Base-by-base conservation (phyloP, 2,113 vertebrate species). In the Myodes glareolus region DNA sequence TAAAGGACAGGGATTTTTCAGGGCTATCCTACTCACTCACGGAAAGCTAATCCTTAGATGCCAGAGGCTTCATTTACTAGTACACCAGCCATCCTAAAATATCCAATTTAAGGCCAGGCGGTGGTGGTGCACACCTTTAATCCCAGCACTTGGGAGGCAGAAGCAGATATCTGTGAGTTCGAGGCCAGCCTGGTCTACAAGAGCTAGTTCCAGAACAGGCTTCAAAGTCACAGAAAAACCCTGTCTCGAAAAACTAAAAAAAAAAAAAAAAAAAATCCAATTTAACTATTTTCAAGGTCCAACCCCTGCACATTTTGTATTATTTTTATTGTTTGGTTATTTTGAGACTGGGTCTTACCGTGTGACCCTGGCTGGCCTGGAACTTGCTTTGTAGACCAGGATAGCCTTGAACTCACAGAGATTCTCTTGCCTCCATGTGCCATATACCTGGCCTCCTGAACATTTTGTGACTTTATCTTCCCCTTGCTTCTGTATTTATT, bases 401-500 rank as follows among this genome's bases (percentile, higher is more conserved):
- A 7, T 61, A 23, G 36, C 55, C 23, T 61, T 84, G 55, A 42
- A 84, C 55, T 84, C 55, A 29, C n/a, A 61, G 55, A 61, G n/a
- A 39, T 42, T 42, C 55, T 61, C n/a, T 84, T 16, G n/a, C 23
- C 25, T 42, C n/a, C 55, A 29, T 82, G 80, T 3, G 36, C 23
- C 12, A 16, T 25, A 61, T 82, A 36, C 23, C n/a, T 39, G 55
- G 80, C 23, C 55, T 84, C 52, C 36, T n/a, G n/a, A 33, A 58
- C 14, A 8, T 84, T 65, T 23, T 81, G 63, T 85, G 50, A 61
- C 23, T 92, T 75, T 80, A 29, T 84, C 55, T 19, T 94, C 39
- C 8, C 70, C 77, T 95, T 52, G 31, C 45, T 42, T 47, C 50
- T 65, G 21, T 11, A 19, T 39, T 96, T 88, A 95, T 86, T 94